Conservation (phyloP, 1,140 invertebrate species). For the Telenomus remus region DNA sequence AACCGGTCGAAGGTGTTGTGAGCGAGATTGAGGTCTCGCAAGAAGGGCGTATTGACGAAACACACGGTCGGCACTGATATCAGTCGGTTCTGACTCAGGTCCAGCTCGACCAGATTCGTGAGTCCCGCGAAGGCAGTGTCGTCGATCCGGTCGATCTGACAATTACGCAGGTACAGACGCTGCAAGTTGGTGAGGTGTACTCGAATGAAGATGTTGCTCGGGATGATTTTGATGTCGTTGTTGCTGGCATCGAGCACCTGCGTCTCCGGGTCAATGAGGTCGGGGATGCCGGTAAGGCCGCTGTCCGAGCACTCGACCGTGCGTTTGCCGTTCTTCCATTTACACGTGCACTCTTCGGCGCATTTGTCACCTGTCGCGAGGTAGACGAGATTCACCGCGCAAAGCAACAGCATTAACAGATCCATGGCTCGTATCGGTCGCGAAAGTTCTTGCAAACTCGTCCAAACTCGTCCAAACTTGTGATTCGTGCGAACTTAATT, state of each 20-base stretch:
- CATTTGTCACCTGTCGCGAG: constrained; percentile 75
- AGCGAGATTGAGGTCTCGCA: constrained; percentile 86
- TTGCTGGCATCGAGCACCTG: constrained; percentile 92
- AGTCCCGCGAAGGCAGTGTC: constrained; percentile 86
- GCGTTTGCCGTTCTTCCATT: constrained; percentile 94
- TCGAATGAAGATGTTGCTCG: constrained; percentile 86
- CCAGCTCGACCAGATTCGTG: constrained; percentile 91
- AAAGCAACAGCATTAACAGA: constrained; percentile 48
- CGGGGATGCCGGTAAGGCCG: constrained; percentile 86
- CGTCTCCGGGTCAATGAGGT: constrained; percentile 87
- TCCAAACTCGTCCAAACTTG: too few species aligned
- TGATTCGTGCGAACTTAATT: constrained; percentile 14
- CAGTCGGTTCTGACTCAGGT: constrained; percentile 88
- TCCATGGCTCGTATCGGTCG: constrained; percentile 32
- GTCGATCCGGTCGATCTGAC: constrained; percentile 90
- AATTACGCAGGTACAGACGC: constrained; percentile 86
- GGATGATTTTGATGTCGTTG: constrained; percentile 88
- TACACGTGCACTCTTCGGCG: constrained; percentile 88
- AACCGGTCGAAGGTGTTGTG: constrained; percentile 89
- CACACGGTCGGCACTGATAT: constrained; percentile 85
- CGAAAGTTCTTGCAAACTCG: constrained; percentile 18
- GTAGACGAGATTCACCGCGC: constrained; percentile 47
- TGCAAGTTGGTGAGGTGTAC: constrained; percentile 90
- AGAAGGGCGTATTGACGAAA: constrained; percentile 84
- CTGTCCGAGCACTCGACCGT: constrained; percentile 91